A percentile compares a stretch with the other conserved stretches of the same genome.
phyloP scores from a whole-genome alignment of 2,888 invertebrate genomes.

The Polylopha cassiicola region DNA sequence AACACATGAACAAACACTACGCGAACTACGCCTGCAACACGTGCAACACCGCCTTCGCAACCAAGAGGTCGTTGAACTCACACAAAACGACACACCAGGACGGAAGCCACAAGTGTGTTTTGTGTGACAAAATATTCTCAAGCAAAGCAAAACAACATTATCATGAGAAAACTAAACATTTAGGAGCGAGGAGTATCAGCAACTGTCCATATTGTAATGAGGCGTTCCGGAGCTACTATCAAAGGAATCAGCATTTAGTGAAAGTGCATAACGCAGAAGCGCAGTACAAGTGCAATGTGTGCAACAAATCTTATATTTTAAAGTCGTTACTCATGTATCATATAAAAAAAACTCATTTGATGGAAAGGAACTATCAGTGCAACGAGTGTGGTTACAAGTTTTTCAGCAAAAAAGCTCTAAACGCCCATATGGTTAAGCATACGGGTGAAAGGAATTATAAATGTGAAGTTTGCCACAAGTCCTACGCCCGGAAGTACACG shows the following conservation, averaged over 20 bases:
- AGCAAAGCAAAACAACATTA: conserved; percentile 52
- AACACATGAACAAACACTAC: conserved; percentile 67
- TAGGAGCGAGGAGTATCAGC: conserved; percentile 55
- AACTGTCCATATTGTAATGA: conserved; percentile 61
- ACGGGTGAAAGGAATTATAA: conserved; percentile 56
- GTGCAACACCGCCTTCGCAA: conserved; percentile 54
- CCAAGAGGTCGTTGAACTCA: conserved; percentile 49
- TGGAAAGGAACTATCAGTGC: conserved; percentile 67
- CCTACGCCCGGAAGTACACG: conserved; percentile 60
- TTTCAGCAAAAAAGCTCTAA: conserved; percentile 72
- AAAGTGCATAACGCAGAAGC: conserved; percentile 63
- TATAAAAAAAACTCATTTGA: conserved; percentile 66
- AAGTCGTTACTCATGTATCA: conserved; percentile 61
- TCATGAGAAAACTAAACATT: conserved; percentile 61
- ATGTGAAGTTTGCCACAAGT: conserved; percentile 57
- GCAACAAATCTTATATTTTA: conserved; percentile 49
- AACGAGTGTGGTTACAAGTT: conserved; percentile 70
- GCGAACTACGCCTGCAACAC: conserved; percentile 49
- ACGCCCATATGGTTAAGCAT: conserved; percentile 71
- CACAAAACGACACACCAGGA: conserved; percentile 52
- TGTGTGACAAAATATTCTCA: conserved; percentile 59
- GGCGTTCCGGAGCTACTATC: conserved; percentile 60
- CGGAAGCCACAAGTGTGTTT: conserved; percentile 58
- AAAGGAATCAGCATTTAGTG: conserved; percentile 59
- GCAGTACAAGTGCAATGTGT: conserved; percentile 63